A percentile compares a stretch with the other conserved stretches of the same genome.
These are phyloP conservation scores for Cynopterus sphinx DNA, from an alignment of 2,797 vertebrate genomes.

Conservation along the genomic window DNA sequence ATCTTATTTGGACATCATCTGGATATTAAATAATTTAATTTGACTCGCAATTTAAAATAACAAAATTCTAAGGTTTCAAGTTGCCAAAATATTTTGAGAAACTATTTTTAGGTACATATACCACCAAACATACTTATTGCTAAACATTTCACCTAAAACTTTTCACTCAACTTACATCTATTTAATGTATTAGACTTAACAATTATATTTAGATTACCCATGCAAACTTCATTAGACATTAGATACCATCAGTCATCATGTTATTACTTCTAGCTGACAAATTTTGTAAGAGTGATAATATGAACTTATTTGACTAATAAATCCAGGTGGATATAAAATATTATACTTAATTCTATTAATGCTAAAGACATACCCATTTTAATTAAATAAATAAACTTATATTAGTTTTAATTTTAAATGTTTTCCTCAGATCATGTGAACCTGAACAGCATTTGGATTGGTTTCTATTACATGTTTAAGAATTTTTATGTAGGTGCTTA, in stretches of 20 bases:
- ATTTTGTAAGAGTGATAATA: background rate
- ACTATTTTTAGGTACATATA: background rate
- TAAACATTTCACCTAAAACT: background rate
- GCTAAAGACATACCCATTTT: background rate
- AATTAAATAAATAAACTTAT: background rate
- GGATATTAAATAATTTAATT: background rate
- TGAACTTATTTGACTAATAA: background rate
- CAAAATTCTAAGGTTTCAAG: background rate
- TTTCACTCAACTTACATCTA: background rate
- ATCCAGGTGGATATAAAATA: background rate
- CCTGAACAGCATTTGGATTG: background rate
- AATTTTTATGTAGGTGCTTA: background rate
- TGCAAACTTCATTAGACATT: background rate
- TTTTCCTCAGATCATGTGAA: background rate
- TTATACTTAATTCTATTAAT: background rate
- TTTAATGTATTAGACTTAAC: background rate
- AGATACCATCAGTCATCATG: background rate
- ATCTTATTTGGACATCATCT: background rate
- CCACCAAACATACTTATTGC: background rate
- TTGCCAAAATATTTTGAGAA: background rate
- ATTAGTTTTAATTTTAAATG: background rate
- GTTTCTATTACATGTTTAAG: background rate
- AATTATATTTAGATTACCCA: background rate
- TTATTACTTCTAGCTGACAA: background rate
- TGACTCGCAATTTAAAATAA: background rate